Percentiles rank a stretch among this genome's conserved stretches.
These are phyloP conservation scores for Drosophila ambigua DNA, from an alignment of 1,140 invertebrate genomes.

Conservation along the genomic window DNA sequence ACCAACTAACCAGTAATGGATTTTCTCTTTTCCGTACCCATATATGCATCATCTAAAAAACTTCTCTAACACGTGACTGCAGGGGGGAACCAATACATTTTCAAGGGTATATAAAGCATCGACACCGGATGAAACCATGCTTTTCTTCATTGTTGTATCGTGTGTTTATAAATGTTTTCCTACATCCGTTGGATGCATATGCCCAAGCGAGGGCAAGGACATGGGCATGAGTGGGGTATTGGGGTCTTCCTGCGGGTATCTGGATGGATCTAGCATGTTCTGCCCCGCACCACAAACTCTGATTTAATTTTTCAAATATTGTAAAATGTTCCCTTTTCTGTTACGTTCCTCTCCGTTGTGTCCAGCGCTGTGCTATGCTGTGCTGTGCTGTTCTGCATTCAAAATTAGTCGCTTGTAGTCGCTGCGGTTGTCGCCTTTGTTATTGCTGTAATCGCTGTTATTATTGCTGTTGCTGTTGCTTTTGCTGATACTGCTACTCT, in stretches of 20 bases:
- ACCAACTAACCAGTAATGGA: too few relatives aligned
- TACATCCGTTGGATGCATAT: slow-evolving; percentile 33
- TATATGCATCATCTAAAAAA: too few relatives aligned
- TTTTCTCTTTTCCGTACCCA: too few relatives aligned
- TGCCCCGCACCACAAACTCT: slow-evolving; percentile 62
- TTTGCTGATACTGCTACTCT: slow-evolving; percentile 24
- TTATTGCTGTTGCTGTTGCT: slow-evolving; percentile 28
- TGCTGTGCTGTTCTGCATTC: slow-evolving; percentile 48
- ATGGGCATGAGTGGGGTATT: neutral
- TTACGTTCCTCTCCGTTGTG: neutral
- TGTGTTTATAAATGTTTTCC: slow-evolving; percentile 71
- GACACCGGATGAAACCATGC: neutral
- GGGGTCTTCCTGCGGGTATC: slow-evolving; percentile 20
- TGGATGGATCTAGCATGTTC: slow-evolving; percentile 51
- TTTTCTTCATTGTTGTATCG: slow-evolving; percentile 68
- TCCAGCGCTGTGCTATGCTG: neutral
- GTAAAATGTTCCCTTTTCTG: slow-evolving; percentile 60
- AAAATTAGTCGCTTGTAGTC: slow-evolving; percentile 76
- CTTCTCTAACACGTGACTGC: too few relatives aligned
- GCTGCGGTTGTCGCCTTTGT: slow-evolving; percentile 63
- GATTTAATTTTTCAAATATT: slow-evolving; percentile 72
- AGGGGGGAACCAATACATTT: too few relatives aligned
- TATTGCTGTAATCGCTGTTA: slow-evolving; percentile 33
- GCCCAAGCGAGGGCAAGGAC: neutral
- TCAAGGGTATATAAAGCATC: too few relatives aligned